Base-by-base conservation (phyloP, 2,113 vertebrate genomes). In the Vidua macroura region DNA sequence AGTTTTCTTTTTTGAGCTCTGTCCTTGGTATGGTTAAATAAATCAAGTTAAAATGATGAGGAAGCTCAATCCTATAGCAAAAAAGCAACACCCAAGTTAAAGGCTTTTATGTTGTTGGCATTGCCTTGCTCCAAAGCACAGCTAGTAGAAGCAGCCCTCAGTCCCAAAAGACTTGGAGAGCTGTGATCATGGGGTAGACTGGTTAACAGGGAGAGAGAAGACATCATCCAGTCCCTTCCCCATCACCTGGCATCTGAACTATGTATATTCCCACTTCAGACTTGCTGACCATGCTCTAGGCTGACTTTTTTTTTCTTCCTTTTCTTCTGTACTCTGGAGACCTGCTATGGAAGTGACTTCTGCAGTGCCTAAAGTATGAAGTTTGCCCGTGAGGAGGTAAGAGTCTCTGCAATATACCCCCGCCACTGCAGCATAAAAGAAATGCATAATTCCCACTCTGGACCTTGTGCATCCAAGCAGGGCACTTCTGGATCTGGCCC, bases 391-490 rank as follows among this genome's bases (percentile, higher is more conserved):
- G 72, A n/a, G 63, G 90, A 94, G 53, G 91, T 8, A 67, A 67
- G 62, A 95, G 49, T 93, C 87, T 90, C 83, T 91, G 92, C 91
- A 76, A 86, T 79, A 67, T 51, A 77, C 86, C 73, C 66, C 58
- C 80, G 58, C 48, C 83, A 86, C 84, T 72, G 86, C 88, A 94
- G 93, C 92, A 46, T 92, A 87, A 93, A 75, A 91, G 84, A 94
- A 97, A 97, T 97, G 96, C 96, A 97, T 95, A 97, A 96, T 97
- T 97, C 96, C 94, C 93, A 91, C 97, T 95, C 92, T 80, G 94
- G 95, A 94, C 89, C 91, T 84, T 92, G 95, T 88, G 72, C 93
- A 96, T 92, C 92, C 91, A 91, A 92, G 91, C 95, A 96, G 96
- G 95, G 93, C 94, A 97, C 95, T 97, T 97, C 93, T 95, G 93